These are phyloP conservation scores for Lasius platythorax DNA, from an alignment of 2,888 invertebrate species.

Conservation along the genomic window DNA sequence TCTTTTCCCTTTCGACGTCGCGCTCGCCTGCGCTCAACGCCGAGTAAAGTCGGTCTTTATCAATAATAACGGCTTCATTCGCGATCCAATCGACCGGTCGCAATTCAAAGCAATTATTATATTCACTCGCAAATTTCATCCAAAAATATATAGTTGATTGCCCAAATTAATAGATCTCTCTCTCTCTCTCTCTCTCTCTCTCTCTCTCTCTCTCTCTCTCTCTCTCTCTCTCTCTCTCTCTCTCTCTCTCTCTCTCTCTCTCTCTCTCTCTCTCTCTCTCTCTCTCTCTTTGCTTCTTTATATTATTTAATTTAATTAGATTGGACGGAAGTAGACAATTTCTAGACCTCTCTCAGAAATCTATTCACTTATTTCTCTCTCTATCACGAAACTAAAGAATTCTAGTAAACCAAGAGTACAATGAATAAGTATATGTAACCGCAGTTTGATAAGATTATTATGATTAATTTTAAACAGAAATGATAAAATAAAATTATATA, in stretches of 20 bases:
- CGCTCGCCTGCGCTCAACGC: conserved; percentile 68
- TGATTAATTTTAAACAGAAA: conserved; percentile 4
- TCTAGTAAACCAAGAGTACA: background rate
- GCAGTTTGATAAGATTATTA: background rate
- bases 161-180: background rate
- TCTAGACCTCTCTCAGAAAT: background rate
- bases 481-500: conserved; percentile 1
- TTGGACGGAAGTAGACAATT: background rate
- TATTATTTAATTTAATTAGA: background rate
- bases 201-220: background rate
- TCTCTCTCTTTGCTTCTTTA: background rate
- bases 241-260: background rate
- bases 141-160: background rate
- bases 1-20: conserved; percentile 70
- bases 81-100: conserved; percentile 25
- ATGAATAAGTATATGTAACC: background rate
- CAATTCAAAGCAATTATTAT: conserved; percentile 29
- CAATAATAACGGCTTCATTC: conserved; percentile 34
- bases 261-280: background rate
- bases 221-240: background rate
- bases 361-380: background rate
- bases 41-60: conserved; percentile 62
- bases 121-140: conserved; percentile 10
- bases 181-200: background rate
- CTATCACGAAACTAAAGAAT: background rate